These are phyloP conservation scores for Synergus laeviventris DNA, from an alignment of 2,888 invertebrate genomes.

Conservation along the genomic window DNA sequence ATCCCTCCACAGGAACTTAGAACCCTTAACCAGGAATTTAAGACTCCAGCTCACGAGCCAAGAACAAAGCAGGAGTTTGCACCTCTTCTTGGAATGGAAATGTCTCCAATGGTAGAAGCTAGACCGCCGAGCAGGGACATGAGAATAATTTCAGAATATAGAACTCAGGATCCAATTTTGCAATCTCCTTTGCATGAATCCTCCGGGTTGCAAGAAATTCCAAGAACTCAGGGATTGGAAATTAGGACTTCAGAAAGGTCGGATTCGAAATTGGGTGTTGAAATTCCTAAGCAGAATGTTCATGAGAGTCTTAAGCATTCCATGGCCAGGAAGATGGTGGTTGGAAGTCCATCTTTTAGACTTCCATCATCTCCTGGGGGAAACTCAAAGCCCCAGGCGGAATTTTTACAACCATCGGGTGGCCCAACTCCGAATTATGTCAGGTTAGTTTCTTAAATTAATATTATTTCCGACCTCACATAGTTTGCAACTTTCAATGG, in stretches of 20 bases:
- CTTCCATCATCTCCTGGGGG: conserved; percentile 78
- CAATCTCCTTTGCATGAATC: conserved; percentile 58
- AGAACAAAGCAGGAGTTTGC: conserved; percentile 53
- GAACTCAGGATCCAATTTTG: conserved; percentile 50
- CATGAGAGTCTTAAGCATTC: conserved; percentile 76
- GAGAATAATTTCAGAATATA: conserved; percentile 57
- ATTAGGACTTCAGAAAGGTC: conserved; percentile 61
- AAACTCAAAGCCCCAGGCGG: conserved; percentile 74
- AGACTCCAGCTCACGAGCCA: conserved; percentile 55
- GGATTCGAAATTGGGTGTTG: conserved; percentile 74
- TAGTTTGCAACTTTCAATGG: not conserved
- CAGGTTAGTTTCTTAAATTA: conserved; percentile 48
- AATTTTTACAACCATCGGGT: conserved; percentile 52
- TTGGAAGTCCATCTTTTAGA: conserved; percentile 81
- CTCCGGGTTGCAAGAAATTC: conserved; percentile 57
- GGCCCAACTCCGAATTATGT: conserved; percentile 50
- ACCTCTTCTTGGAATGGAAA: conserved; percentile 48
- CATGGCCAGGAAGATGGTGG: conserved; percentile 80
- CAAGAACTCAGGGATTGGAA: conserved; percentile 54
- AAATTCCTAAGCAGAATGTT: conserved; percentile 78
- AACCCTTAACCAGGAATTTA: conserved; percentile 56
- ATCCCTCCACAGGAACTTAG: conserved; percentile 54
- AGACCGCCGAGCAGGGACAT: conserved; percentile 60
- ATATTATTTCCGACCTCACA: not conserved
- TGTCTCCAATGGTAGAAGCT: conserved; percentile 50